Base-by-base conservation (phyloP, 2,888 invertebrate species). In the Mongoloraphidia duomilia region DNA sequence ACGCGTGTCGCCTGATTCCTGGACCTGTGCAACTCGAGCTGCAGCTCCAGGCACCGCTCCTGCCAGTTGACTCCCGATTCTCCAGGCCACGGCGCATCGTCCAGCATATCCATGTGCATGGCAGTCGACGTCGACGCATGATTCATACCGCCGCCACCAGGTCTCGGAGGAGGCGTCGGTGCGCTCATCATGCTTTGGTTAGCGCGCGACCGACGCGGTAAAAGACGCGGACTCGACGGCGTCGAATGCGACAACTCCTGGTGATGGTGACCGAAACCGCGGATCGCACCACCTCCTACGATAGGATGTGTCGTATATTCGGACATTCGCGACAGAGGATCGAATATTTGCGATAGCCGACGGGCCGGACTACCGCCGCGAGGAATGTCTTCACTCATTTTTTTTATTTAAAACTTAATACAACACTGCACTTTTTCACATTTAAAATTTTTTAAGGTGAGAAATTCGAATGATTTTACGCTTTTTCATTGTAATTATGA, bases 1-100 rank as follows among this genome's bases (percentile, higher is more conserved):
- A 91, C 88, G 61, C 87, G 79, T 52, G 86, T 84, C 2, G 91
- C 89, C 69, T 92, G 91, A 59, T 84, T 82, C 59, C 88, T 78
- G 63, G 87, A 90, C 55, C 89, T 74, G 63, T 90, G 89, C 58
- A 92, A 69, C 64, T 92, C 90, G 60, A 87, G 68, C 67, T 92
- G 91, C 57, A 93, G 68, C 64, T 88, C 85, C 60, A 89, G 67
- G 63, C 91, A 92, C 49, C 88, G 74, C 68, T 90, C 89, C 69
- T 90, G 88, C 92, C 91, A 92, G 68, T 89, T 87, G 61, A 87
- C 77, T 40, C 54, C 54, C 38, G 59, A 63, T 49, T 47, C 69
- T 68, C 62, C 67, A 63, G 34, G 66, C 66, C 46, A 67, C 61
- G 50, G 60, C 62, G 57, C 65, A 68, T 55, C 59, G 65, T 63